A percentile compares a stretch with the other conserved stretches of the same genome.
Evolutionary conservation across 2,888 invertebrate genomes (phyloP).

Genomic region (Sarcophaga variegata): DNA sequence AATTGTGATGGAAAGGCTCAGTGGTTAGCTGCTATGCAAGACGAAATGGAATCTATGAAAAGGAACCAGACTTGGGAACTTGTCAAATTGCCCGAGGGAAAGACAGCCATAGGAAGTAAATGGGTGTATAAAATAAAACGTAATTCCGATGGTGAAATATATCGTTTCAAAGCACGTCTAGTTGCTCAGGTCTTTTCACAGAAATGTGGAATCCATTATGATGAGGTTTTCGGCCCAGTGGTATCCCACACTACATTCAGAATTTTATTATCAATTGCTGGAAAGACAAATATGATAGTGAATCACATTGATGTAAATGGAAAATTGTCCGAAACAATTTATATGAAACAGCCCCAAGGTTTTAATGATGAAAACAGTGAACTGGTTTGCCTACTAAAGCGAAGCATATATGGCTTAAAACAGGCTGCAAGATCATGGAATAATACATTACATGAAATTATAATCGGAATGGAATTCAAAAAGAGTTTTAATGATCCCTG

Average conservation of each 20-base stretch:
- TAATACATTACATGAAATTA: too few species aligned
- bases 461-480: too few species aligned
- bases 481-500: too few species aligned
- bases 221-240: conserved; percentile 60
- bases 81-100: background rate
- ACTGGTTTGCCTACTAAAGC: too few species aligned
- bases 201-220: conserved; percentile 59
- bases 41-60: conserved; percentile 31
- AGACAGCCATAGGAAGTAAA: too few species aligned
- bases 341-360: conserved; percentile 66
- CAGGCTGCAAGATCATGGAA: too few species aligned
- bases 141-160: too few species aligned
- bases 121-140: too few species aligned
- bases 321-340: conserved; percentile 42
- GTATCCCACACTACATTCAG: conserved; percentile 7
- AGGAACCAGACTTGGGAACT: conserved; percentile 44
- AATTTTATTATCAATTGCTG: conserved; percentile 40
- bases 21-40: too few species aligned
- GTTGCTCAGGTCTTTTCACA: conserved; percentile 61
- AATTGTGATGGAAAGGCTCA: background rate
- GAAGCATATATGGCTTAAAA: too few species aligned
- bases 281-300: conserved; percentile 39
- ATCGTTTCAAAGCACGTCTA: too few species aligned
- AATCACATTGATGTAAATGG: conserved; percentile 59
- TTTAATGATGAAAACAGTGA: conserved; percentile 24